phyloP scores from a whole-genome alignment of 2,888 invertebrate genomes.

The Tholera decimalis region DNA sequence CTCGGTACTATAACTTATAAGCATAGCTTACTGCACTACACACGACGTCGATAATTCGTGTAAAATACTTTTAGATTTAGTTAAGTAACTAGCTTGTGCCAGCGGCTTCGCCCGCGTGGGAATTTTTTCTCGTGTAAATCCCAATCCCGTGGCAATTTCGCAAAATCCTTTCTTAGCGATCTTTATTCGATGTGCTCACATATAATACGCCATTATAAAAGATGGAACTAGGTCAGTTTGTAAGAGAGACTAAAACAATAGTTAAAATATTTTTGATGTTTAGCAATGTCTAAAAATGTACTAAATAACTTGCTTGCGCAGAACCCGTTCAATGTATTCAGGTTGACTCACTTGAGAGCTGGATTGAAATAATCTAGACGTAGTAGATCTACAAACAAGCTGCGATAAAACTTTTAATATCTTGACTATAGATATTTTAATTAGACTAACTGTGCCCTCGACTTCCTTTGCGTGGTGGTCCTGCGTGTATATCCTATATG shows the following conservation, averaged over 20 bases:
- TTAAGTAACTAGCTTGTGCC: too few species aligned
- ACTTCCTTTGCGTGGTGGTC: too few species aligned
- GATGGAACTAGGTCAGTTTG: constrained; percentile 27
- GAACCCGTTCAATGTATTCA: constrained; percentile 20
- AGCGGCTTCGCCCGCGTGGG: too few species aligned
- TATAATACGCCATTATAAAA: background rate
- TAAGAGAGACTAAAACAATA: constrained; percentile 28
- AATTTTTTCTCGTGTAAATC: too few species aligned
- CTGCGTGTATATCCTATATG: too few species aligned
- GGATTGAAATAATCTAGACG: background rate
- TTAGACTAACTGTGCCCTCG: too few species aligned
- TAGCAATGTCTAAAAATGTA: constrained; percentile 32
- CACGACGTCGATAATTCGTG: too few species aligned
- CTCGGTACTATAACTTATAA: too few species aligned
- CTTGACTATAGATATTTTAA: background rate
- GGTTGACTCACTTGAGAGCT: constrained; percentile 14
- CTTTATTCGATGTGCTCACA: too few species aligned
- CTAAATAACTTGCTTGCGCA: constrained; percentile 38
- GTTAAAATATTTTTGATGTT: constrained; percentile 24
- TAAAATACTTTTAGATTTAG: too few species aligned
- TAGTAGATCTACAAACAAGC: background rate
- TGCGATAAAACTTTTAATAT: background rate
- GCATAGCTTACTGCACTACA: too few species aligned
- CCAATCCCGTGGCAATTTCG: background rate
- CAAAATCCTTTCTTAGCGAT: too few species aligned